A percentile compares a stretch with the other conserved stretches of the same genome.
These are phyloP conservation scores for Drosophila lacteicornis DNA, from an alignment of 1,140 invertebrate species.

Conservation along the genomic window DNA sequence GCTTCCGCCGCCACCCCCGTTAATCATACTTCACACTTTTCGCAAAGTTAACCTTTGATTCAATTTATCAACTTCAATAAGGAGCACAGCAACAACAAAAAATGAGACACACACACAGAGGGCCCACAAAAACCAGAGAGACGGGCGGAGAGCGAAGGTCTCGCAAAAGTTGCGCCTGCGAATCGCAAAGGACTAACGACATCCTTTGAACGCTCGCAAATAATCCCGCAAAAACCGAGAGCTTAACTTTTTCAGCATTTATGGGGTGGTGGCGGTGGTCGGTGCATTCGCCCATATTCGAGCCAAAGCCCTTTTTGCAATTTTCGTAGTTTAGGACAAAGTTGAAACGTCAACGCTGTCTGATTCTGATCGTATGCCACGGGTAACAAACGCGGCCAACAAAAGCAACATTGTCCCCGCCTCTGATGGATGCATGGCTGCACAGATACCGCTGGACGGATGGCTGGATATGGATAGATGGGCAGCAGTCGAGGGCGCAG, in stretches of 20 bases:
- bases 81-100: slow-evolving; percentile 31
- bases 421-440: slow-evolving; percentile 66
- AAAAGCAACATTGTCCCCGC: slow-evolving; percentile 39
- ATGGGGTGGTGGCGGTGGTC: slow-evolving; percentile 28
- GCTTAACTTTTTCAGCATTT: slow-evolving; percentile 79
- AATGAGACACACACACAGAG: slow-evolving; percentile 31
- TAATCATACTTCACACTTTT: slow-evolving; percentile 55
- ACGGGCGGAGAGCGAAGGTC: slow-evolving; percentile 1
- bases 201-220: slow-evolving; percentile 76
- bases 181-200: slow-evolving; percentile 60
- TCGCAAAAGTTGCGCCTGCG: slow-evolving; percentile 56
- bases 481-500: not conserved
- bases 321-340: slow-evolving; percentile 73
- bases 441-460: slow-evolving; percentile 24
- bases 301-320: slow-evolving; percentile 51
- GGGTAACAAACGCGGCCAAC: slow-evolving; percentile 31
- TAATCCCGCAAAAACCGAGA: slow-evolving; percentile 78
- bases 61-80: slow-evolving; percentile 74
- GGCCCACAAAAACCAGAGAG: slow-evolving; percentile 42
- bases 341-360: slow-evolving; percentile 79
- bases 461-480: slow-evolving; percentile 9
- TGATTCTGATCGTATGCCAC: slow-evolving; percentile 64
- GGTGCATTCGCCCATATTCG: slow-evolving; percentile 35
- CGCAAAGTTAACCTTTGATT: slow-evolving; percentile 72
- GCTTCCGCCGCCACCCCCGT: slow-evolving; percentile 2